A percentile compares a stretch with the other conserved stretches of the same genome.
Conservation (phyloP, 2,888 invertebrate genomes). For the Aphidius colemani region DNA sequence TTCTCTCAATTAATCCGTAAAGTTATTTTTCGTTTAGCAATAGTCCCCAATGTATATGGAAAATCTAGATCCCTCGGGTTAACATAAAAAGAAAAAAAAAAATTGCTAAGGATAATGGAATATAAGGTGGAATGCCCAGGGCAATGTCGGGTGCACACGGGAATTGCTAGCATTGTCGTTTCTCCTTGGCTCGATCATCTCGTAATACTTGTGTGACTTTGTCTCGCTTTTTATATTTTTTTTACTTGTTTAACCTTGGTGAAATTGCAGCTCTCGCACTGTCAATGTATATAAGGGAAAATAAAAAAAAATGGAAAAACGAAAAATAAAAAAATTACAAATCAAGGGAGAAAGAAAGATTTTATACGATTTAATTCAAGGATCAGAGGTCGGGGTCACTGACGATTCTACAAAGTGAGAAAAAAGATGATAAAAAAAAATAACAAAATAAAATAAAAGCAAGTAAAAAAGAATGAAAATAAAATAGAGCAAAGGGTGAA, state of each 20-base stretch:
- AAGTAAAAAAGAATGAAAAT: constrained; percentile 6
- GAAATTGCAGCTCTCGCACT: constrained; percentile 10
- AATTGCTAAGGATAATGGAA: neutral
- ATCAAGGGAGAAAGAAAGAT: constrained; percentile 22
- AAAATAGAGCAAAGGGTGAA: constrained; percentile 17
- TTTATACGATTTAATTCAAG: constrained; percentile 36
- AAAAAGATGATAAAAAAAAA: neutral
- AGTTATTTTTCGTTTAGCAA: too few relatives aligned
- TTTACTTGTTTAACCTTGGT: constrained; percentile 17
- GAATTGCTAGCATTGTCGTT: constrained; percentile 8
- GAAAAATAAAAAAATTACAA: neutral
- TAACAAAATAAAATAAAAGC: constrained; percentile 8
- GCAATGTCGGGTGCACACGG: constrained; percentile 12
- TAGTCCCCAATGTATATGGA: too few relatives aligned
- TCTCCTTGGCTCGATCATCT: constrained; percentile 6
- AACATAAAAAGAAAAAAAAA: constrained; percentile 10
- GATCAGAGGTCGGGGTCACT: constrained; percentile 32
- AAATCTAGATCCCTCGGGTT: neutral
- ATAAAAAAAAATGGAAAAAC: too few relatives aligned
- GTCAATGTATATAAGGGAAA: too few relatives aligned
- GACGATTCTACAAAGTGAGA: constrained; percentile 8
- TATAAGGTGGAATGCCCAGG: constrained; percentile 17
- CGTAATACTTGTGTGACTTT: neutral
- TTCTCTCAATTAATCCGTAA: too few relatives aligned
- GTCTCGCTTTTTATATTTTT: neutral